Percentiles rank a stretch among this genome's conserved stretches.
phyloP scores from a whole-genome alignment of 2,888 invertebrate genomes.

The Lottia scabra region DNA sequence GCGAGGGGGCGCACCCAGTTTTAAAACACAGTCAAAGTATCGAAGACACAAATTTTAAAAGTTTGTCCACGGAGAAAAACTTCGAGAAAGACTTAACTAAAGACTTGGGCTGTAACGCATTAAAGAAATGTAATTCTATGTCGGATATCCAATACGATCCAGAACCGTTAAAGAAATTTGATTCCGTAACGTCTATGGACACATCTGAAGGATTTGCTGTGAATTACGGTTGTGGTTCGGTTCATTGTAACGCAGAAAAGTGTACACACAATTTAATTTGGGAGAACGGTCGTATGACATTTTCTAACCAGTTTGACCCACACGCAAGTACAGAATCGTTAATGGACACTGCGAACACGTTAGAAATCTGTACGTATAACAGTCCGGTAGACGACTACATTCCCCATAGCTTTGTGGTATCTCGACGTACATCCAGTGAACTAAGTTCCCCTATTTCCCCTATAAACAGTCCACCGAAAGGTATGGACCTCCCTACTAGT shows the following conservation, averaged over 20 bases:
- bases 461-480: background rate
- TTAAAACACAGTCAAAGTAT: background rate
- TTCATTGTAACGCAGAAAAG: background rate
- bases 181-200: background rate
- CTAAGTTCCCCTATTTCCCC: background rate
- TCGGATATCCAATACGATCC: background rate
- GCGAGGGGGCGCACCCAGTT: no score
- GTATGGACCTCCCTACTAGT: background rate
- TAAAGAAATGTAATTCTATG: background rate
- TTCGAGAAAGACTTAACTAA: background rate
- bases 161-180: background rate
- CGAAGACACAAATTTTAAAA: background rate
- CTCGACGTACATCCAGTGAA: background rate
- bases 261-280: background rate
- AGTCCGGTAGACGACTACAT: background rate
- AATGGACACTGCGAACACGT: background rate
- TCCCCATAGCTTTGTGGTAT: background rate
- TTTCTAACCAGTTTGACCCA: background rate
- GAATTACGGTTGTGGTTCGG: background rate
- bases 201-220: background rate
- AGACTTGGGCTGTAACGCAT: background rate
- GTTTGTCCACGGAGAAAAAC: background rate
- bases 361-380: background rate
- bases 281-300: background rate
- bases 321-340: background rate